Base-by-base conservation (phyloP, 1,140 invertebrate species). In the Leptopilina clavipes region DNA sequence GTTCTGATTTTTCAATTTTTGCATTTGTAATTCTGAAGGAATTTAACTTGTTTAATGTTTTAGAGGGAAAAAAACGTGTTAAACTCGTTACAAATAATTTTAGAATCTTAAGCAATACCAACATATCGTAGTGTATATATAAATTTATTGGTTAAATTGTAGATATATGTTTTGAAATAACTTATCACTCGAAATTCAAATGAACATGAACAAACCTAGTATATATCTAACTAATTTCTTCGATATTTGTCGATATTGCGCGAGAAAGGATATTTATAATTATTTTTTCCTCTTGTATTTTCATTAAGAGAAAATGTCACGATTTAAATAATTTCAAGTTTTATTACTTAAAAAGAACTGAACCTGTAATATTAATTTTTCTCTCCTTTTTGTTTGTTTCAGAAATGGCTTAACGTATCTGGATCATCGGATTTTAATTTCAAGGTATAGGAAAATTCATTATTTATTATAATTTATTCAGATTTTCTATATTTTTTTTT, bases 341-440 rank as follows among this genome's bases (percentile, higher is more conserved):
- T 75, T 79, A 74, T 73, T 75, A 75, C 79, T 79, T 76, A 77
- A 78, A 79, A 76, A 81, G 79, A 31, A 31, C 1, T 31, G 25
- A 2, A 31, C 25, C n/a, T 81, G 79, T 74, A 76, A 76, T 77
- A n/a, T n/a, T n/a, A 76, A 81, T 81, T 8, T 8, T 8, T 40
- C 2, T 8, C 7, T 40, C 7, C 7, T 40, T 40, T 40, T 40
- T 40, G 25, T 40, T 40, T 40, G 37, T 40, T 40, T 40, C 37
- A 40, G 37, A 9, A 40, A 40, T 40, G 37, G 37, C 2, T 40
- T 40, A 40, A 40, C 25, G 6, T 40, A 40, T 40, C 7, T 40
- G 8, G 1, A 40, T 40, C 37, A 40, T 40, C 8, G 9, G 37
- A 6, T 5, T 40, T 40, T 40, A 31, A 40, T 40, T n/a, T 40